These are phyloP conservation scores for Leptopilina syphax DNA, from an alignment of 2,888 invertebrate genomes.

Conservation along the genomic window DNA sequence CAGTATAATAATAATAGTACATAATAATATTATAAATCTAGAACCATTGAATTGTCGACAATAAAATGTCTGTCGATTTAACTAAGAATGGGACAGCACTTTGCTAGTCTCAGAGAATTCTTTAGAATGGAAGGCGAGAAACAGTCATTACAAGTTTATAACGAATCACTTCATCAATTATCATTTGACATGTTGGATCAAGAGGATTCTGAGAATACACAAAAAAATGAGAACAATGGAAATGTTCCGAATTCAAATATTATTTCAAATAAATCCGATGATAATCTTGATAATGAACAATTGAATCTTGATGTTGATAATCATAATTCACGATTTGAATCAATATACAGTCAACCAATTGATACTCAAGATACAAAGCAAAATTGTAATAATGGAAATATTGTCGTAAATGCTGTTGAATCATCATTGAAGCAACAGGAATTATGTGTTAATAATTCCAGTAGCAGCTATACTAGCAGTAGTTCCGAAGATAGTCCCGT, in stretches of 20 bases:
- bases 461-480: conserved; percentile 71
- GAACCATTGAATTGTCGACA: conserved; percentile 50
- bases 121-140: conserved; percentile 73
- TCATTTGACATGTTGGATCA: conserved; percentile 64
- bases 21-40: conserved; percentile 42
- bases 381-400: conserved; percentile 71
- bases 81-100: conserved; percentile 76
- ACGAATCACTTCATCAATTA: conserved; percentile 60
- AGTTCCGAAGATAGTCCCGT: conserved; percentile 73
- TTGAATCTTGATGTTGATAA: conserved; percentile 71
- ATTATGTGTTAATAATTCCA: conserved; percentile 67
- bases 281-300: conserved; percentile 69
- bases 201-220: conserved; percentile 61
- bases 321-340: conserved; percentile 75
- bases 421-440: conserved; percentile 65
- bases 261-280: conserved; percentile 65
- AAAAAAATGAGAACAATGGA: conserved; percentile 68
- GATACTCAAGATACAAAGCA: conserved; percentile 70
- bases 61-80: conserved; percentile 71
- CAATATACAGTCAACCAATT: conserved; percentile 73
- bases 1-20: background rate
- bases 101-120: conserved; percentile 75
- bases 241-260: conserved; percentile 64
- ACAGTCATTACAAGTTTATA: conserved; percentile 63
- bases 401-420: conserved; percentile 58